phyloP scores from a whole-genome alignment of 2,888 invertebrate genomes.

The Automeris io region DNA sequence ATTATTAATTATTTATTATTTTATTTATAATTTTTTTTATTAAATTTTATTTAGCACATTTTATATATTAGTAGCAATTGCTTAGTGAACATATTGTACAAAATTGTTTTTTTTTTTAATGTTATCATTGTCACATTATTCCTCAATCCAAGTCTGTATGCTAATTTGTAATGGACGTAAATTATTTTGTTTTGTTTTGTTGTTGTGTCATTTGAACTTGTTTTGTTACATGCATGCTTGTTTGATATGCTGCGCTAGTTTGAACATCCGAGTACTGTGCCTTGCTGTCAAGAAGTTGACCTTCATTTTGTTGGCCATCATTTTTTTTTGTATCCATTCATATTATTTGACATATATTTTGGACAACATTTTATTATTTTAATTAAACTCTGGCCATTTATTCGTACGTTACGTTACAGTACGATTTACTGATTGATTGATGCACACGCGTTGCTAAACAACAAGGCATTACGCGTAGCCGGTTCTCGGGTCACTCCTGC shows the following conservation, averaged over 20 bases:
- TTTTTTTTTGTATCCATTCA: constrained; percentile 81
- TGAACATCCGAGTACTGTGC: constrained; percentile 71
- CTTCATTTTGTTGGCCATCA: constrained; percentile 95
- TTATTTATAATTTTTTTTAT: no score
- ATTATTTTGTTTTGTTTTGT: background rate
- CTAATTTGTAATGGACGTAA: no score
- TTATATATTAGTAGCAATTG: background rate
- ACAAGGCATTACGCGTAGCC: constrained; percentile 68
- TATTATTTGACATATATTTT: constrained; percentile 74
- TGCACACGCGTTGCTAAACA: constrained; percentile 66
- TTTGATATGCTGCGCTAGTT: constrained; percentile 71
- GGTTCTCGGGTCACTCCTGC: constrained; percentile 75
- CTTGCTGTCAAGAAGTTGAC: constrained; percentile 95
- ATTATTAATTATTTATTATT: background rate
- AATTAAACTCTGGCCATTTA: constrained; percentile 67
- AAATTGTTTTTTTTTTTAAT: no score
- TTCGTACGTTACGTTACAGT: constrained; percentile 45
- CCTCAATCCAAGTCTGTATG: no score
- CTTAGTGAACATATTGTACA: no score
- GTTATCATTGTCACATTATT: no score
- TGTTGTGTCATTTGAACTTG: constrained; percentile 35
- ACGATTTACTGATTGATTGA: constrained; percentile 53
- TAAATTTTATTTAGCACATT: background rate
- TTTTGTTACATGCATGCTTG: constrained; percentile 66
- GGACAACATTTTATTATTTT: constrained; percentile 61